Evolutionary conservation across 2,113 vertebrate species (phyloP).

Genomic region (Cyprinodon variegatus): DNA sequence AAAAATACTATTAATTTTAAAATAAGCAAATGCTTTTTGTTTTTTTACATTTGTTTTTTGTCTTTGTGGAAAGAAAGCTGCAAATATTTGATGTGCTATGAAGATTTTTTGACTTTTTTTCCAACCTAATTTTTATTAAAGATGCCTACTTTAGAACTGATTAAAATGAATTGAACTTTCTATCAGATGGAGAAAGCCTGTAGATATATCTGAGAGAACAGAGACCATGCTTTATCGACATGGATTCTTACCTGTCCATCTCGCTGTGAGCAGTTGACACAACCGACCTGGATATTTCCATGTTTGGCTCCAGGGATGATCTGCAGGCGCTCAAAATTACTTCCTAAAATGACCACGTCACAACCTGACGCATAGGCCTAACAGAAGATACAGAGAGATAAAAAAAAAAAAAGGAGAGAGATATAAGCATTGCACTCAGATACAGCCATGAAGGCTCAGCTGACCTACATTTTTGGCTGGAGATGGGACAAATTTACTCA

Average conservation of each 20-base stretch:
- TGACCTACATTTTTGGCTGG: slow-evolving; percentile 20
- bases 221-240: background rate
- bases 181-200: background rate
- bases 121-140: background rate
- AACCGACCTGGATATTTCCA: slow-evolving; percentile 97
- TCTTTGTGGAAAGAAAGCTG: background rate
- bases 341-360: slow-evolving; percentile 95
- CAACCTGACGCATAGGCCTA: slow-evolving; percentile 98
- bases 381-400: slow-evolving; percentile 30
- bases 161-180: background rate
- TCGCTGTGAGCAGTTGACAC: slow-evolving; percentile 93
- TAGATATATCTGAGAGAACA: background rate
- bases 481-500: background rate
- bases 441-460: slow-evolving; percentile 11
- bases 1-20: background rate
- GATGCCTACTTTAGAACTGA: background rate
- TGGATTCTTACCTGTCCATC: slow-evolving; percentile 90
- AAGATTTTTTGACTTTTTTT: background rate
- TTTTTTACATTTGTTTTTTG: background rate
- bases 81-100: background rate
- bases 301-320: slow-evolving; percentile 97
- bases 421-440: slow-evolving; percentile 16
- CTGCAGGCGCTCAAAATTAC: slow-evolving; percentile 96
- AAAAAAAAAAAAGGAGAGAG: background rate
- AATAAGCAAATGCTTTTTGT: background rate